These are phyloP conservation scores for Salpingus planirostris DNA, from an alignment of 2,888 invertebrate species.

Conservation along the genomic window DNA sequence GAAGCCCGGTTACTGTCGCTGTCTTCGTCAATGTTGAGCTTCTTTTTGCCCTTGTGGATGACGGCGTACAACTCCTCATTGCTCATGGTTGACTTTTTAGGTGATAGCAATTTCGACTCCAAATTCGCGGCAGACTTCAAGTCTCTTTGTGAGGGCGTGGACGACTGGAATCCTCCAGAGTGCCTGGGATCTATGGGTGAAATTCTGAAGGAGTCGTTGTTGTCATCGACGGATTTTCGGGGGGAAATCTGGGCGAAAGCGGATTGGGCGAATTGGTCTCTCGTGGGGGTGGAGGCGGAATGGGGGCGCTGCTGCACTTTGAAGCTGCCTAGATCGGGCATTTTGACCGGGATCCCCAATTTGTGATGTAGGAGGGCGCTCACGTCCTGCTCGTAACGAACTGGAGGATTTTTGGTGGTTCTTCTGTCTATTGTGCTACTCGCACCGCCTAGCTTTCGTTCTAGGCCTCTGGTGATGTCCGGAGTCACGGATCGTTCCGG, in stretches of 20 bases:
- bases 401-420: not conserved
- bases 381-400: too few relatives aligned
- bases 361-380: slow-evolving; percentile 19
- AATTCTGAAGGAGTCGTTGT: slow-evolving; percentile 47
- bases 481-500: slow-evolving; percentile 45
- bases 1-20: slow-evolving; percentile 47
- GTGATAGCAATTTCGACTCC: slow-evolving; percentile 49
- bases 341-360: slow-evolving; percentile 33
- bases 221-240: slow-evolving; percentile 10
- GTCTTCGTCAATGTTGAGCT: slow-evolving; percentile 60
- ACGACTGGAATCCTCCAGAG: slow-evolving; percentile 54
- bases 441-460: slow-evolving; percentile 10
- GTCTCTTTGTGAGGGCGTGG: slow-evolving; percentile 50
- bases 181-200: slow-evolving; percentile 61
- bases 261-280: slow-evolving; percentile 16
- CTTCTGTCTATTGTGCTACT: not conserved
- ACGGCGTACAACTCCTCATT: slow-evolving; percentile 69
- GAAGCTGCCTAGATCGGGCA: slow-evolving; percentile 19
- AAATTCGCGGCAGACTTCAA: slow-evolving; percentile 46
- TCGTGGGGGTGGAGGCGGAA: slow-evolving; percentile 18
- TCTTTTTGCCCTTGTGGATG: slow-evolving; percentile 68
- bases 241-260: slow-evolving; percentile 16
- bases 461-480: slow-evolving; percentile 45
- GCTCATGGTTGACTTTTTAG: slow-evolving; percentile 66
- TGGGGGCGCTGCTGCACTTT: slow-evolving; percentile 9